Conservation (phyloP, 2,113 vertebrate genomes). For the Otis tarda region DNA sequence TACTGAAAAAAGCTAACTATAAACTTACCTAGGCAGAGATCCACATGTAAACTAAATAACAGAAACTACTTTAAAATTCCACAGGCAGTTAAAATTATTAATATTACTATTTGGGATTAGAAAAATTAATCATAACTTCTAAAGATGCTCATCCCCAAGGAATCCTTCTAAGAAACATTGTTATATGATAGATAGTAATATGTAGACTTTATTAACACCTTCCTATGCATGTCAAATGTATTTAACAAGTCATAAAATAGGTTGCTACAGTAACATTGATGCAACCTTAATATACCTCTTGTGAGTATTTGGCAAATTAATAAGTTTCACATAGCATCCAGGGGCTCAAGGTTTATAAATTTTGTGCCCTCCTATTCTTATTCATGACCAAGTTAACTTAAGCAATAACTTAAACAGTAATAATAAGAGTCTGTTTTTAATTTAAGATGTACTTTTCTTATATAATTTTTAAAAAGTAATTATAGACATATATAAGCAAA, state of each 20-base stretch:
- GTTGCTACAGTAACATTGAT: not conserved
- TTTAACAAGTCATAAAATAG: not conserved
- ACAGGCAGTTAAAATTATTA: not conserved
- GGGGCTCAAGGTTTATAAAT: not conserved
- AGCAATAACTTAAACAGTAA: not conserved
- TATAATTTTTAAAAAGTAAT: accelerated
- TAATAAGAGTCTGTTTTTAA: not conserved
- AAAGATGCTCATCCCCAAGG: not conserved
- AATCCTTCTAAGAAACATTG: not conserved
- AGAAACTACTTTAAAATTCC: not conserved
- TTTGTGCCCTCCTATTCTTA: not conserved
- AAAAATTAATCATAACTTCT: not conserved
- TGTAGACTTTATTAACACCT: not conserved
- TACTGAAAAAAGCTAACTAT: not conserved
- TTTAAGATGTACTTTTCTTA: not conserved
- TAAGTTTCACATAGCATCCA: not conserved
- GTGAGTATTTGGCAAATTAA: not conserved
- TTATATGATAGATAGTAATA: not conserved
- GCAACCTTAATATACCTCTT: not conserved
- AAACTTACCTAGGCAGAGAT: not conserved
- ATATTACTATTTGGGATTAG: not conserved
- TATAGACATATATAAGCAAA: not conserved
- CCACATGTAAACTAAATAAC: not conserved
- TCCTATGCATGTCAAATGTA: not conserved
- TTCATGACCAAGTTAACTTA: not conserved